These are phyloP conservation scores for Zaprionus obscuricornis DNA, from an alignment of 2,888 invertebrate species.

Conservation along the genomic window DNA sequence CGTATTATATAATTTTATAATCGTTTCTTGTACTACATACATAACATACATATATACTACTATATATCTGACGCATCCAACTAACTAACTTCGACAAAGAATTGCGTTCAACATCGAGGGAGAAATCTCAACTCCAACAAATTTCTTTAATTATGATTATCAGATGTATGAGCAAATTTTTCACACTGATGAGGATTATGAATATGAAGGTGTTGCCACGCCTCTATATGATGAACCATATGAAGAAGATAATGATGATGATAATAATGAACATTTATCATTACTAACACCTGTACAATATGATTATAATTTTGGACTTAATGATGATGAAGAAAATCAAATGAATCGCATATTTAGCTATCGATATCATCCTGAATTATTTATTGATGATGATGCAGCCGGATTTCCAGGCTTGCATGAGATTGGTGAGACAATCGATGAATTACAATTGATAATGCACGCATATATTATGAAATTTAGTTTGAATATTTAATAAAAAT, in stretches of 20 bases:
- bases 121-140: slow-evolving; percentile 56
- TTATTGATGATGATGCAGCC: slow-evolving; percentile 78
- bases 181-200: slow-evolving; percentile 63
- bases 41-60: slow-evolving; percentile 6
- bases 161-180: slow-evolving; percentile 64
- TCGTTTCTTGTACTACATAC: slow-evolving; percentile 42
- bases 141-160: slow-evolving; percentile 59
- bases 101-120: slow-evolving; percentile 79
- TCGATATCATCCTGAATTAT: slow-evolving; percentile 73
- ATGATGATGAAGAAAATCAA: slow-evolving; percentile 65
- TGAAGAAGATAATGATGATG: too few relatives aligned
- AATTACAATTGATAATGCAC: slow-evolving; percentile 83
- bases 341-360: slow-evolving; percentile 78
- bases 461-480: slow-evolving; percentile 83
- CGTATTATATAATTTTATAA: slow-evolving; percentile 47
- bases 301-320: slow-evolving; percentile 58
- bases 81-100: slow-evolving; percentile 48
- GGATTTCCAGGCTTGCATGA: slow-evolving; percentile 82
- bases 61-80: slow-evolving; percentile 13
- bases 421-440: slow-evolving; percentile 83
- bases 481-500: slow-evolving; percentile 81
- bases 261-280: too few relatives aligned
- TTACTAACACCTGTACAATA: slow-evolving; percentile 25
- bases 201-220: slow-evolving; percentile 58
- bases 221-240: slow-evolving; percentile 1